Base-by-base conservation (phyloP, 2,888 invertebrate species). In the Salticus scenicus region DNA sequence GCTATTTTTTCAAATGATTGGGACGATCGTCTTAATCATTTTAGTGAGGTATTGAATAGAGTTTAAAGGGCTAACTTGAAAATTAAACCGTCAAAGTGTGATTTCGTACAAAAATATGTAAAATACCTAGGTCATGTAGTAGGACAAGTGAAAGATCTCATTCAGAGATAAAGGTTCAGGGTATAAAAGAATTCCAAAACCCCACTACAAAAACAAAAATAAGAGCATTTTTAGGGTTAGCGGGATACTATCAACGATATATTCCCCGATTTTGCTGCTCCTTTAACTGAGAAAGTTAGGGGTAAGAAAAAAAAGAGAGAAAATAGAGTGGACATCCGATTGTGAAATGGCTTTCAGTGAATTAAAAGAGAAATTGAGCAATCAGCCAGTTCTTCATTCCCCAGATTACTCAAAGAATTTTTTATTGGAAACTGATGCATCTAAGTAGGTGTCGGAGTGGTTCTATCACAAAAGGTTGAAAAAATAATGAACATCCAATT, bases 161-260 rank as follows among this genome's bases (percentile, higher is more conserved):
- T 8, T 7, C 42, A 27, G 66, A 66, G 0, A 8, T 42, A n/a
- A 67, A 76, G 28, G 51, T 75, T 7, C 41, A 66, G 30, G 70
- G 70, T n/a, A 80, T 87, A 14, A 12, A 14, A 14, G 75, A 87
- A 12, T 87, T 80, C 31, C 79, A 86, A 20, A 8, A 14, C 7
- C 87, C 87, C 8, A 28, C 28, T 4, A 51, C 70, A 0, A 80
- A 67, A 33, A 80, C 64, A 14, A 20, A 88, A 1, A 41, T 87
- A 14, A 20, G 80, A 27, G 24, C 57, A 0, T 87, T 87, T 66
- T 24, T 87, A 14, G 87, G 88, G 2, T 51, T 83, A 27, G n/a
- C 74, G 0, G 74, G 80, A 17, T n/a, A 71, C 37, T 87, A 87
- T 37, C 12, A 75, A 5, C 42, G 70, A 10, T 67, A 64, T 20